Percentiles rank a stretch among this genome's conserved stretches.
Conservation (phyloP, 2,888 invertebrate genomes). For the Heliconius sara region DNA sequence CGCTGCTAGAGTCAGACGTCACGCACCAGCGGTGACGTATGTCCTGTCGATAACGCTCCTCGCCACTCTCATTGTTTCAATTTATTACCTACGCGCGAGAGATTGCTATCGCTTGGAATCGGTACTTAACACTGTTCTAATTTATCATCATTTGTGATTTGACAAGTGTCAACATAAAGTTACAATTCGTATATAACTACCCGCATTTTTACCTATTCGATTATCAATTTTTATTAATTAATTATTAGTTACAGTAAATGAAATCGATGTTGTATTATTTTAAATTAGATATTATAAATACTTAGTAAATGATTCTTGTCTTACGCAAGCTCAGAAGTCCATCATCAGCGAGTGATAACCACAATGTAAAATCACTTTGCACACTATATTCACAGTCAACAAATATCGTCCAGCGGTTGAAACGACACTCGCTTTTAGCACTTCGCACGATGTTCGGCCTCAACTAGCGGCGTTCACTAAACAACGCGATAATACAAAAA, state of each 20-base stretch:
- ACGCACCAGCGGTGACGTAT: conserved; percentile 71
- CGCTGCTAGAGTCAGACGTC: conserved; percentile 62
- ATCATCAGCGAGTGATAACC: conserved; percentile 68
- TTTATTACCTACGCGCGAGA: conserved; percentile 50
- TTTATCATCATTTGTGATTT: neutral
- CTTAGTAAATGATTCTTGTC: conserved; percentile 65
- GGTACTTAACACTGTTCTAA: conserved; percentile 41
- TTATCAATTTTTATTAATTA: neutral
- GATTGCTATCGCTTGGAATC: conserved; percentile 49
- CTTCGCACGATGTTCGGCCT: conserved; percentile 75
- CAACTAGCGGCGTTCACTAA: conserved; percentile 73
- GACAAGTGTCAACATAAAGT: conserved; percentile 14
- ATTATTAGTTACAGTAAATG: neutral
- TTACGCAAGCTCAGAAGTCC: conserved; percentile 79
- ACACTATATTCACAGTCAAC: conserved; percentile 75
- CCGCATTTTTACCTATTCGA: neutral
- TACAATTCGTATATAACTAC: conserved; percentile 9
- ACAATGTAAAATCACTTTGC: conserved; percentile 75
- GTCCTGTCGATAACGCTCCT: conserved; percentile 62
- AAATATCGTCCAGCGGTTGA: conserved; percentile 61
- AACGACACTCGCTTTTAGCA: conserved; percentile 77
- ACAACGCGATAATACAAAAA: conserved; percentile 81
- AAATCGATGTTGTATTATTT: neutral
- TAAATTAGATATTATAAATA: conserved; percentile 6
- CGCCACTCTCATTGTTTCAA: conserved; percentile 57